Base-by-base conservation (phyloP, 2,888 invertebrate species). In the Calephelis perditalis region DNA sequence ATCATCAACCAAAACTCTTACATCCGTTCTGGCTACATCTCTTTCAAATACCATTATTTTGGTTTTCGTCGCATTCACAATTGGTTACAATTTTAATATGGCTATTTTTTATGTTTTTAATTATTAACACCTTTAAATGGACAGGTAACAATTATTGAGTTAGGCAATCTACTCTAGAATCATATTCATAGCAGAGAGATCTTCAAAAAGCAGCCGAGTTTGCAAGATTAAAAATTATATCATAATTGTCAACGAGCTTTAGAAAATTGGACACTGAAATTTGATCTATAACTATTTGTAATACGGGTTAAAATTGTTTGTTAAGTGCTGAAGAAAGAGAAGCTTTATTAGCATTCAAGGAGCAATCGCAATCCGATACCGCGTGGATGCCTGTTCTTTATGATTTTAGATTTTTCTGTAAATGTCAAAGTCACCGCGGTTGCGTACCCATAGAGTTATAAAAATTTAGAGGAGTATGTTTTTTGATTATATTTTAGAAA, bases 401-500 rank as follows among this genome's bases (percentile, higher is more conserved):
- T 82, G 88, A 82, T 85, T 86, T 86, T 85, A 86, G 87, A 86
- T 85, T 86, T 84, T 84, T 84, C 85, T 86, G 88, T 86, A 82
- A 80, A 79, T 82, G 86, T 85, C 87, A 87, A 86, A 88, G 86
- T 77, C 75, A 80, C 87, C 54, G 54, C 54, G 54, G 54, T 54
- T 54, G 54, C 36, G 36, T 36, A 35, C 2, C 54, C 36, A 54
- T 36, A 54, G 54, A 54, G 7, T 4, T 54, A 36, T 2, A 5
- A 54, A 54, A 11, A 11, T 36, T 1, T 36, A 35, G 54, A 54
- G 36, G 9, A 11, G 54, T n/a, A 40, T 5, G 6, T 40, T 40
- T 40, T 40, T 6, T 40, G 40, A 40, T 26, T 2, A 26, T 7
- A 40, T 6, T 40, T 7, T 8, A 40, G 40, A 40, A 2, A 8